Evolutionary conservation across 1,140 invertebrate species (phyloP).

Genomic region (Solenopsis fugax): DNA sequence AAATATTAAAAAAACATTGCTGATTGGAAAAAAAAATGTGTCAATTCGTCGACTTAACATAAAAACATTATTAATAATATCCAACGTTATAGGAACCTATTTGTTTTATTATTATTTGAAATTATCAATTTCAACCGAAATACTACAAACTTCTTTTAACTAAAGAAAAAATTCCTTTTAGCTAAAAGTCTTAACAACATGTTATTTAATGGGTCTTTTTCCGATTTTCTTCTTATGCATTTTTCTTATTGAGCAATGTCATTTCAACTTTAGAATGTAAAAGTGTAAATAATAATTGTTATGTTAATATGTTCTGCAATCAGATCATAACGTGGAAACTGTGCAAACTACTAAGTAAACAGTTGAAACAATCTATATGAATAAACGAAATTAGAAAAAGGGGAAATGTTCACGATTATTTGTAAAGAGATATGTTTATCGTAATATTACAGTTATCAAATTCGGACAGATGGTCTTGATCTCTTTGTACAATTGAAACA

Average conservation of each 20-base stretch:
- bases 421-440: neutral
- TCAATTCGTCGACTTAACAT: neutral
- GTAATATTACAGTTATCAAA: constrained; percentile 14
- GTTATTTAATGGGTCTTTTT: too few species aligned
- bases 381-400: constrained; percentile 9
- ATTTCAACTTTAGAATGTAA: too few species aligned
- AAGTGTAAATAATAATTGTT: neutral
- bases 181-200: too few species aligned
- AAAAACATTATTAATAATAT: neutral
- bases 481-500: neutral
- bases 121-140: too few species aligned
- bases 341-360: neutral
- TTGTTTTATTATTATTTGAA: neutral
- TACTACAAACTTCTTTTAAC: too few species aligned
- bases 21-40: neutral
- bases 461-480: constrained; percentile 22
- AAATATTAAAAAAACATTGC: too few species aligned
- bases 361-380: neutral
- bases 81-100: neutral
- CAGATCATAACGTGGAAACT: too few species aligned
- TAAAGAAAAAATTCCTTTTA: too few species aligned
- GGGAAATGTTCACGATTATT: neutral
- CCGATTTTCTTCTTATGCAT: too few species aligned
- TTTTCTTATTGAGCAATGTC: too few species aligned
- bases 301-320: too few species aligned